Conservation (phyloP, 2,888 invertebrate species). For the Diogma glabrata region DNA sequence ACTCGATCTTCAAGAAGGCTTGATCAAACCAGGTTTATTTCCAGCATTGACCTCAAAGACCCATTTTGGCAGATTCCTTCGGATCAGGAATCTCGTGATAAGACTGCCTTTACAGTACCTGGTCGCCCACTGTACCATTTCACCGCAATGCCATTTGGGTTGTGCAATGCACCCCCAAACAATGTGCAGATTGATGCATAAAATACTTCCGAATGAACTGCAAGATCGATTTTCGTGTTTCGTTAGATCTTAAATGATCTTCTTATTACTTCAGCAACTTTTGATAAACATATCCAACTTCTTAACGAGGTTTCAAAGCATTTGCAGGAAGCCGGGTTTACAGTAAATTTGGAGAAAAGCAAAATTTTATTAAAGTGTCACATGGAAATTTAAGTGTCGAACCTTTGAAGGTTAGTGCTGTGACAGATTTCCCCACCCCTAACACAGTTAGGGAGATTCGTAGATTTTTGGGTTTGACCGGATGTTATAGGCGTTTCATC, state of each 20-base stretch:
- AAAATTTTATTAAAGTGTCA: neutral
- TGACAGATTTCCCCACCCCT: conserved; percentile 17
- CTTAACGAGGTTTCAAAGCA: neutral
- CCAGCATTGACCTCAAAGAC: conserved; percentile 12
- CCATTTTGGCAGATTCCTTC: conserved; percentile 16
- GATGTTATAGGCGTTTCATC: conserved; percentile 16
- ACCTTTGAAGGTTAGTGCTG: conserved; percentile 3
- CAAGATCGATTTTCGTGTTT: too few relatives aligned
- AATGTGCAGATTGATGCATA: conserved; percentile 20
- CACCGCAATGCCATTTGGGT: neutral
- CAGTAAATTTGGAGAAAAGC: neutral
- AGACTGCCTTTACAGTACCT: conserved; percentile 22
- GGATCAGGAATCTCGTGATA: conserved; percentile 15
- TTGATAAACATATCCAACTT: conserved; percentile 1
- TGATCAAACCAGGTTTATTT: conserved; percentile 20
- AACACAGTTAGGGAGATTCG: conserved; percentile 15
- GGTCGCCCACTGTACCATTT: conserved; percentile 11
- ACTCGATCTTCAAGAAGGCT: conserved; percentile 23
- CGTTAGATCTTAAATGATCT: too few relatives aligned
- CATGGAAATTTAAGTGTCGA: conserved; percentile 8
- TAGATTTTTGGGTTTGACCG: conserved; percentile 18
- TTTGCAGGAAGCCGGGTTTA: neutral
- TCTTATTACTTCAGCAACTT: neutral
- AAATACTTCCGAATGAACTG: conserved; percentile 15
- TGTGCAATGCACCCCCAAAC: conserved; percentile 11